Evolutionary conservation across 2,888 invertebrate genomes (phyloP).

Genomic region (Caenorhabditis afra): DNA sequence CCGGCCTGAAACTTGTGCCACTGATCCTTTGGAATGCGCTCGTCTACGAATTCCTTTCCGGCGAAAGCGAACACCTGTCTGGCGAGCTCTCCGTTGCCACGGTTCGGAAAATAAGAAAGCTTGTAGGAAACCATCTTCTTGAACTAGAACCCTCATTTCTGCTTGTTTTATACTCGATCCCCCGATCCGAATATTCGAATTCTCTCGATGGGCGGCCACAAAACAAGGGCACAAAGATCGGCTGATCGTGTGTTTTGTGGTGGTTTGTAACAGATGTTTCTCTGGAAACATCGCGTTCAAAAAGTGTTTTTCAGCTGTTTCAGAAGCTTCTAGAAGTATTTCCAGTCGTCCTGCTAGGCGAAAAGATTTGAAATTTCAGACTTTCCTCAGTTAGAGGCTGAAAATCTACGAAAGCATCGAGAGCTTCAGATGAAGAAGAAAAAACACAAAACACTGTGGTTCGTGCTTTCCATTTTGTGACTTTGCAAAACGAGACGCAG

Average conservation of each 20-base stretch:
- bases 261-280: background rate
- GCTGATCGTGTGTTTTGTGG: background rate
- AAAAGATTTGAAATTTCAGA: background rate
- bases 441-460: background rate
- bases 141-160: too few relatives aligned
- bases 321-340: too few relatives aligned
- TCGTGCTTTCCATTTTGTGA: background rate
- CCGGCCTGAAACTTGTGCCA: constrained; percentile 29
- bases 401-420: too few relatives aligned
- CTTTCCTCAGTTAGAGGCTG: too few relatives aligned
- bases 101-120: constrained; percentile 55
- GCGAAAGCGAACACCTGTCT: constrained; percentile 53
- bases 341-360: too few relatives aligned
- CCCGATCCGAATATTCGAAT: too few relatives aligned
- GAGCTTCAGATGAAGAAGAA: background rate
- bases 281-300: background rate
- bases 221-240: background rate
- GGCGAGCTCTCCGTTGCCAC: constrained; percentile 52
- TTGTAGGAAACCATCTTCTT: constrained; percentile 57
- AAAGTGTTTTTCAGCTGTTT: background rate
- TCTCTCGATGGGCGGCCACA: background rate
- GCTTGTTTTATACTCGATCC: too few relatives aligned
- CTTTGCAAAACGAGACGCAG: background rate
- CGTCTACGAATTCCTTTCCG: constrained; percentile 62
- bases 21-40: constrained; percentile 39